A percentile compares a stretch with the other conserved stretches of the same genome.
These are phyloP conservation scores for Osmerus eperlanus DNA, from an alignment of 2,113 vertebrate species.

Conservation along the genomic window DNA sequence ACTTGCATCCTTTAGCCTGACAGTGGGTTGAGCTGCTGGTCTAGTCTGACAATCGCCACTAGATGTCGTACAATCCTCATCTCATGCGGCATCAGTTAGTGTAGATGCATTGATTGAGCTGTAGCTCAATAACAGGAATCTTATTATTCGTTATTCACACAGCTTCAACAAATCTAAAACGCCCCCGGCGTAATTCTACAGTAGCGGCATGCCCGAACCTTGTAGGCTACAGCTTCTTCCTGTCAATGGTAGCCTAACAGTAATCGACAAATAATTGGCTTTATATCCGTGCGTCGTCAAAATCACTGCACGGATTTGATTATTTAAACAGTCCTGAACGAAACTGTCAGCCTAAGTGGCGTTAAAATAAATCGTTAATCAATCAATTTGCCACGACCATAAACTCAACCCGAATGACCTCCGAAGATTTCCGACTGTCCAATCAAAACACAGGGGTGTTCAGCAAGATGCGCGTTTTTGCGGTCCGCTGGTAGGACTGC, in stretches of 20 bases:
- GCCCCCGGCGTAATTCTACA: too few relatives aligned
- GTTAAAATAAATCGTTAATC: slow-evolving; percentile 10
- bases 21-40: too few relatives aligned
- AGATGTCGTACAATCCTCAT: slow-evolving; percentile 51
- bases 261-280: background rate
- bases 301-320: slow-evolving; percentile 24
- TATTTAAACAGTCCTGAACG: too few relatives aligned
- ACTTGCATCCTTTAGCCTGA: too few relatives aligned
- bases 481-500: slow-evolving; percentile 48
- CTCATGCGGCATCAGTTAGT: background rate
- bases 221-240: too few relatives aligned
- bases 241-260: too few relatives aligned
- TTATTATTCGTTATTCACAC: background rate
- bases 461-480: slow-evolving; percentile 52
- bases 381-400: slow-evolving; percentile 29
- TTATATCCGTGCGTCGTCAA: slow-evolving; percentile 53
- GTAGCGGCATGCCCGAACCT: too few relatives aligned
- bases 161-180: background rate
- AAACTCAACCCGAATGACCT: slow-evolving; percentile 51
- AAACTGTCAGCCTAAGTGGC: slow-evolving; percentile 1
- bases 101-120: background rate
- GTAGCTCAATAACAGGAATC: background rate
- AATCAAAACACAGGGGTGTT: slow-evolving; percentile 14
- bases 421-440: slow-evolving; percentile 38
- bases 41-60: slow-evolving; percentile 42